These are phyloP conservation scores for Drosophila picticornis DNA, from an alignment of 2,888 invertebrate genomes.

Conservation along the genomic window DNA sequence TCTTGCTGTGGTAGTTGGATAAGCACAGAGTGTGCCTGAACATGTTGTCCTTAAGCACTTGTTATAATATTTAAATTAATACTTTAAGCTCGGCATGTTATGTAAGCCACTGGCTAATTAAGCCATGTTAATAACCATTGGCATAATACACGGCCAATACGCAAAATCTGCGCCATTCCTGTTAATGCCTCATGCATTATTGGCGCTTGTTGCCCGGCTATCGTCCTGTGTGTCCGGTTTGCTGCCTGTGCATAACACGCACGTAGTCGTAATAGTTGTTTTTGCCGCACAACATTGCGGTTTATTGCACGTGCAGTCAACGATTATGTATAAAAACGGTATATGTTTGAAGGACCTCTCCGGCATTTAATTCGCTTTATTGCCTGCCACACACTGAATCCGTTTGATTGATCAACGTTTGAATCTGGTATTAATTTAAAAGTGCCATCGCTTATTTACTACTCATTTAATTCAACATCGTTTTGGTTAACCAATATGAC, in stretches of 20 bases:
- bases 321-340: constrained; percentile 59
- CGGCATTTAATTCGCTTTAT: constrained; percentile 53
- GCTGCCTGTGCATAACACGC: constrained; percentile 30
- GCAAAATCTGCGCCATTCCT: constrained; percentile 51
- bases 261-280: constrained; percentile 44
- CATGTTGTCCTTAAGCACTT: background rate
- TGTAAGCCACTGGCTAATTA: constrained; percentile 73
- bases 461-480: background rate
- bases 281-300: constrained; percentile 65
- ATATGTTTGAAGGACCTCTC: constrained; percentile 49
- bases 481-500: background rate
- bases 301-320: constrained; percentile 63
- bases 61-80: constrained; percentile 8
- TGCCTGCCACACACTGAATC: background rate
- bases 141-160: constrained; percentile 23
- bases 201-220: constrained; percentile 35
- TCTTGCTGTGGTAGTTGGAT: background rate
- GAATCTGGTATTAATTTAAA: background rate
- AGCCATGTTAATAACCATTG: constrained; percentile 70
- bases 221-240: constrained; percentile 23
- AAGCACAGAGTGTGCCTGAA: background rate
- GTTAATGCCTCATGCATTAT: constrained; percentile 71
- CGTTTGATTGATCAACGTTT: background rate
- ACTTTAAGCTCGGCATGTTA: constrained; percentile 55
- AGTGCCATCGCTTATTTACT: background rate